Base-by-base conservation (phyloP, 2,797 vertebrate genomes). In the Tamandua tetradactyla region DNA sequence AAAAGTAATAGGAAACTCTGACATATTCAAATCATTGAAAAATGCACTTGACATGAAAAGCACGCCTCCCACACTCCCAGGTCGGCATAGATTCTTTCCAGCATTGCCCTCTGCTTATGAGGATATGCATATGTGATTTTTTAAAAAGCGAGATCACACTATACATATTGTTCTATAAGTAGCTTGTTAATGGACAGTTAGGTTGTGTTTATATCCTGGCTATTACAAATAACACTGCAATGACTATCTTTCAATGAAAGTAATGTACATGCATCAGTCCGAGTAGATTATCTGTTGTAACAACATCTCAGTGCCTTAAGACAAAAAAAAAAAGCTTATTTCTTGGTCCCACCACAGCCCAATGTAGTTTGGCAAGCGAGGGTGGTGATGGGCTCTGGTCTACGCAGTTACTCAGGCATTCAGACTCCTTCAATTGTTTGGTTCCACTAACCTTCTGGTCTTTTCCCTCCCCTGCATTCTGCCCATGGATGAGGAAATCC, bases 181-280 rank as follows among this genome's bases (percentile, higher is more conserved):
- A 49, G 13, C 7, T 40, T 35, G 23, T 35, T 68, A 74, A 14
- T 71, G 25, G 23, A 49, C 27, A 76, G 80, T 82, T 75, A 84
- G 27, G 78, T 93, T 84, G 80, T 85, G 81, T 86, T 92, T 14
- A 89, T 92, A 89, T 89, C 12, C 10, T 69, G 35, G 49, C 35
- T 82, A 35, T 87, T 90, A 52, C 8, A 93, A 72, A 87, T 87
- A 86, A 75, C 75, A 37, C 30, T 66, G 1, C 27, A 80, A 47
- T 74, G 7, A 15, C 15, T 74, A 6, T 11, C 15, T 83, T 81
- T 85, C n/a, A 88, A 76, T 52, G 55, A 37, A 81, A 35, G 81
- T 64, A 89, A 20, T 55, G 55, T 22, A 55, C 20, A 55, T 55
- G 18, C 7, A 17, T 55, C 55, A 69, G 11, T 37, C 44, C 89